Conservation (phyloP, 2,888 invertebrate genomes). For the Thera britannica region DNA sequence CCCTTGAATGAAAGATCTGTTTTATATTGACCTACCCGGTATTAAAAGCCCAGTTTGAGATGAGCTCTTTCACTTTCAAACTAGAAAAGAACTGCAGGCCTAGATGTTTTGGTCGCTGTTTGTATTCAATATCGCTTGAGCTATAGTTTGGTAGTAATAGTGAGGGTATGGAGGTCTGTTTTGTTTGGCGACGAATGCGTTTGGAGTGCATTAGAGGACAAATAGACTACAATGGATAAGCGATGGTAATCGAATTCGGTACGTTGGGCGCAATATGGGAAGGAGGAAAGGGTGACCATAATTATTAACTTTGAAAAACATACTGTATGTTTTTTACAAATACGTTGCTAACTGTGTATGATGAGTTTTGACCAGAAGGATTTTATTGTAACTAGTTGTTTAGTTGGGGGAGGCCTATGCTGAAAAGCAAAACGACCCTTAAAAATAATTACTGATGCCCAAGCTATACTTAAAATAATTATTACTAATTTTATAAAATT, state of each 20-base stretch:
- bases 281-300: slow-evolving; percentile 49
- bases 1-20: slow-evolving; percentile 42
- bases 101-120: slow-evolving; percentile 15
- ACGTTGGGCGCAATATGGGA: slow-evolving; percentile 51
- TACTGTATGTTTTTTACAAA: background rate
- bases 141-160: slow-evolving; percentile 40
- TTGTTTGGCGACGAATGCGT: slow-evolving; percentile 47
- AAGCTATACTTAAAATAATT: too few relatives aligned
- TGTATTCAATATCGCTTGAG: slow-evolving; percentile 41
- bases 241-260: slow-evolving; percentile 73
- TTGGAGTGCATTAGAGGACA: slow-evolving; percentile 62
- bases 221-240: slow-evolving; percentile 65
- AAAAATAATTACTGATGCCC: too few relatives aligned
- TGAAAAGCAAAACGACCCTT: too few relatives aligned
- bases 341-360: too few relatives aligned
- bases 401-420: too few relatives aligned
- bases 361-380: background rate
- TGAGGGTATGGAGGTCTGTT: slow-evolving; percentile 45
- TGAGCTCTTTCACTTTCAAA: slow-evolving; percentile 13
- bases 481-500: too few relatives aligned
- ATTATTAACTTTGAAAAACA: slow-evolving; percentile 16
- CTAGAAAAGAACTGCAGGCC: slow-evolving; percentile 22
- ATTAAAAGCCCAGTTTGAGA: slow-evolving; percentile 21
- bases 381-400: background rate
- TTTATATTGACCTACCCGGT: slow-evolving; percentile 40